Percentiles rank a stretch among this genome's conserved stretches.
These are phyloP conservation scores for Notoglanidium macrostoma DNA, from an alignment of 2,797 vertebrate species.

Conservation along the genomic window DNA sequence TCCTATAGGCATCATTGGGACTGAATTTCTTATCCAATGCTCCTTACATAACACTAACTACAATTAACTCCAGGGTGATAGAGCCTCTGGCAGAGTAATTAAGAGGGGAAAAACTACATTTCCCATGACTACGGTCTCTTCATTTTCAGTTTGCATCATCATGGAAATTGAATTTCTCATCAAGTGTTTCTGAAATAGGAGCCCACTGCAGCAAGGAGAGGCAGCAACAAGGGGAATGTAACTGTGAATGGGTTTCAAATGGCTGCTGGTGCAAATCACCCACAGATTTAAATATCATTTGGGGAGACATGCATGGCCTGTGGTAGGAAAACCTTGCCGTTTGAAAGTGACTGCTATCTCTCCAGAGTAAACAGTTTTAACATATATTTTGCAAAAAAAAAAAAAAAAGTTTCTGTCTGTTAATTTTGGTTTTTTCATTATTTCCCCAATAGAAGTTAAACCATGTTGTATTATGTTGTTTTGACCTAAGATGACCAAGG, in stretches of 20 bases:
- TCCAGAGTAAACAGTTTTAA: conserved; percentile 62
- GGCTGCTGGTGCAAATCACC: conserved; percentile 49
- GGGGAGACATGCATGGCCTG: conserved; percentile 48
- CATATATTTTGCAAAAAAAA: not conserved
- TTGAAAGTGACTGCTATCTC: conserved; percentile 67
- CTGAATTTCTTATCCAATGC: conserved; percentile 63
- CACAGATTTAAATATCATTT: conserved; percentile 49
- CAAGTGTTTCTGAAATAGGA: conserved; percentile 56
- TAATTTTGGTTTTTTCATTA: not conserved
- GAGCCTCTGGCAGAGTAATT: conserved; percentile 57
- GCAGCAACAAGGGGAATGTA: conserved; percentile 63
- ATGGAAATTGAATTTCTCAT: conserved; percentile 66
- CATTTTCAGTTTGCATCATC: conserved; percentile 64
- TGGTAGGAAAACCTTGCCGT: conserved; percentile 46
- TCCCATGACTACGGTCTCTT: conserved; percentile 57
- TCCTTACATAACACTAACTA: conserved; percentile 56
- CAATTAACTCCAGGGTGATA: conserved; percentile 63
- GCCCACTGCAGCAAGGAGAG: conserved; percentile 62
- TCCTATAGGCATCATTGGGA: conserved; percentile 62
- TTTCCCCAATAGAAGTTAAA: not conserved
- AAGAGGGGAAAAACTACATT: conserved; percentile 41
- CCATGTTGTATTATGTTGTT: not conserved
- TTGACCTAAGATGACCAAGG: not conserved
- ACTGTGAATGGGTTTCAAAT: conserved; percentile 66
- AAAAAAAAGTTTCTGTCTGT: not conserved